Evolutionary conservation across 2,888 invertebrate species (phyloP), one percentile per base, ranked within the genome.

Genomic region (Eilema caniola): DNA sequence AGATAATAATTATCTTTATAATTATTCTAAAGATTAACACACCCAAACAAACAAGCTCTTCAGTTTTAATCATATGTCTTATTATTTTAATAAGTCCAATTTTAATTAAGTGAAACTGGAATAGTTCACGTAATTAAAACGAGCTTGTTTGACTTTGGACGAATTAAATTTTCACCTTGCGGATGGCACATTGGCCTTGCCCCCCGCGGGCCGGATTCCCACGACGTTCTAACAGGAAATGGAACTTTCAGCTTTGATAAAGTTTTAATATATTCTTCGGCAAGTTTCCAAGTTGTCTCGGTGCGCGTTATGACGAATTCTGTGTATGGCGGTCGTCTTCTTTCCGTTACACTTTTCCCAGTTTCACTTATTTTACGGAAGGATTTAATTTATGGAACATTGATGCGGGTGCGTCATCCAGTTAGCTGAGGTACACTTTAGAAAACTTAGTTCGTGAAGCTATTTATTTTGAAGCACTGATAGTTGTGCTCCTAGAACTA

Each of bases 251-350:
- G 92, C 93, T 94, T 94, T 94, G 95, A 93, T 91, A 93, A 95
- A 95, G 93, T 95, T 95, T 95, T 95, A 95, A 95, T 95, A 93
- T 95, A 95, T 95, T 95, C 95, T 93, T 93, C 89, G 90, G 89
- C 85, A 89, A 92, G 91, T 93, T 92, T 84, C 87, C 87, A 88
- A 92, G 87, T 92, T 91, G 90, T 89, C 89, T 89, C 86, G 78
- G 81, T 78, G 76, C 81, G 90, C 78, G 91, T 92, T 93, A 93
- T 93, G 93, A 92, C 89, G 89, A 85, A 88, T 89, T 87, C 88
- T 86, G 85, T 86, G 86, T 87, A 83, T 83, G 69, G 66, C 66
- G 77, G 75, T 82, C 76, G 77, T 75, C 75, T 83, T 84, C 83
- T 87, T 88, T 84, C 80, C 81, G 77, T 75, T 78, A 80, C 80